Percentiles rank a stretch among this genome's conserved stretches.
phyloP scores from a whole-genome alignment of 2,888 invertebrate genomes.

The Yponomeuta sedellus region DNA sequence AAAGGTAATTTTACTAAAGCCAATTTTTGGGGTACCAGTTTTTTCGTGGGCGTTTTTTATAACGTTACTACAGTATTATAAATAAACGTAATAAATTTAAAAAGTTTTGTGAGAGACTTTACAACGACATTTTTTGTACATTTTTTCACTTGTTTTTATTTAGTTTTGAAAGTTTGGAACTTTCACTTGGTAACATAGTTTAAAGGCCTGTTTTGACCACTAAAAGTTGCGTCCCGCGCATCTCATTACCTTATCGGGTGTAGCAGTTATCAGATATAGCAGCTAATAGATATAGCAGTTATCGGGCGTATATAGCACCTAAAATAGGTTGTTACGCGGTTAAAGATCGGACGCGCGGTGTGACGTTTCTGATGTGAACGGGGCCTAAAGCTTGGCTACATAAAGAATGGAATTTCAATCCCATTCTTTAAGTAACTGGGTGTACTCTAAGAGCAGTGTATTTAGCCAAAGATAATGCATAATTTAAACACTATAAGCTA shows the following conservation, averaged over 20 bases:
- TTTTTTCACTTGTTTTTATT: slow-evolving; percentile 36
- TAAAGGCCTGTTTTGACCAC: background rate
- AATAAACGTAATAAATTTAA: slow-evolving; percentile 25
- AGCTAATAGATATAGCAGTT: too few relatives aligned
- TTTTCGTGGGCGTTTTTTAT: slow-evolving; percentile 28
- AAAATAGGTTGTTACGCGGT: too few relatives aligned
- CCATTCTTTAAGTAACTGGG: slow-evolving; percentile 45
- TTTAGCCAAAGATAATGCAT: slow-evolving; percentile 74
- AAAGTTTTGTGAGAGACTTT: slow-evolving; percentile 68
- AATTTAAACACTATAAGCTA: slow-evolving; percentile 53
- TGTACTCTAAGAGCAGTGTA: slow-evolving; percentile 61
- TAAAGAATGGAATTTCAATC: slow-evolving; percentile 25
- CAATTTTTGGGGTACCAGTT: slow-evolving; percentile 12
- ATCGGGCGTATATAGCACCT: too few relatives aligned
- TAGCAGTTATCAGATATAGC: too few relatives aligned
- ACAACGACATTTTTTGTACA: slow-evolving; percentile 65
- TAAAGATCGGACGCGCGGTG: too few relatives aligned
- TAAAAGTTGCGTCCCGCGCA: too few relatives aligned
- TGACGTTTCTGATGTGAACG: too few relatives aligned
- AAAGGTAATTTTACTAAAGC: background rate
- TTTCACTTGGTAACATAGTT: background rate
- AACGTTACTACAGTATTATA: slow-evolving; percentile 60
- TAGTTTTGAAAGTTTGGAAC: slow-evolving; percentile 18
- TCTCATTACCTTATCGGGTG: too few relatives aligned
- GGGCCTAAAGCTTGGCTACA: background rate